A percentile compares a stretch with the other conserved stretches of the same genome.
phyloP scores from a whole-genome alignment of 2,888 invertebrate genomes.

The Teleogryllus oceanicus region DNA sequence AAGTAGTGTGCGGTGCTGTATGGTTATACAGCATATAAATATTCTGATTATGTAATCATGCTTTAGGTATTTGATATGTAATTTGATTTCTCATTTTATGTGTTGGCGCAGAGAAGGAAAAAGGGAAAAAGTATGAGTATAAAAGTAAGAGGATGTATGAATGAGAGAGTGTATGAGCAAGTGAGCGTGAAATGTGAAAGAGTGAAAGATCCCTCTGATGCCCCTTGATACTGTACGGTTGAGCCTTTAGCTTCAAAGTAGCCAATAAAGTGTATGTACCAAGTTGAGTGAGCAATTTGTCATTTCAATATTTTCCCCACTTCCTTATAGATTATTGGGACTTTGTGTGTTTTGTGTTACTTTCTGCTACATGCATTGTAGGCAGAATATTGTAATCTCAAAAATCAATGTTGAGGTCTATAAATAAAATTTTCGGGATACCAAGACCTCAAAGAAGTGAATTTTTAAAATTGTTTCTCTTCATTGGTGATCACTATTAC shows the following conservation, averaged over 20 bases:
- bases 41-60: background rate
- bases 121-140: background rate
- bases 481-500: no score
- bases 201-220: background rate
- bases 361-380: no score
- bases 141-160: background rate
- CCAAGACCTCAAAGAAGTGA: no score
- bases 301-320: no score
- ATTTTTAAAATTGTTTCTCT: no score
- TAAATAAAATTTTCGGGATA: no score
- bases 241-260: slow-evolving; percentile 6
- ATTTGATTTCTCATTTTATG: background rate
- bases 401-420: no score
- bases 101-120: background rate
- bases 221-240: background rate
- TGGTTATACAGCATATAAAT: background rate
- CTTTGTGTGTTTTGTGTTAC: no score
- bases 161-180: background rate
- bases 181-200: background rate
- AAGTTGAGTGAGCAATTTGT: background rate
- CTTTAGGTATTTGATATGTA: background rate
- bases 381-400: no score
- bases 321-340: no score
- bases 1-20: slow-evolving; percentile 28
- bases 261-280: background rate